Base-by-base conservation (phyloP, 2,113 vertebrate genomes). In the Hippolais icterina region DNA sequence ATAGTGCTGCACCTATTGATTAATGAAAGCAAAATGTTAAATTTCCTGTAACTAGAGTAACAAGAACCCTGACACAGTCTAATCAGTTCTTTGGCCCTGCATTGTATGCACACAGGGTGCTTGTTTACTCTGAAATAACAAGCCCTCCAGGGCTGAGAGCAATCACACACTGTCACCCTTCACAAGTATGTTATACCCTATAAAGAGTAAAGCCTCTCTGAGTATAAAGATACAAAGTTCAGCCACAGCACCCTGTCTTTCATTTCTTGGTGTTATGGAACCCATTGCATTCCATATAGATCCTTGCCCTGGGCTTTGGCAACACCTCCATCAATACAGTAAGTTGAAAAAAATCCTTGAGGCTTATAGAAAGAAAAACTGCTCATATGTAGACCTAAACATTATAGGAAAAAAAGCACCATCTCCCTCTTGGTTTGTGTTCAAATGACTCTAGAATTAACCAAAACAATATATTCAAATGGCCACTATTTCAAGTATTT, bases 1-100 rank as follows among this genome's bases (percentile, higher is more conserved):
- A 79, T 29, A 90, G 79, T 71, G 52, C 72, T 71, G 61, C 69
- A 96, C 71, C 90, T 90, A 96, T 64, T 86, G 72, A 90, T 70
- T 87, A 90, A 90, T 81, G 81, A 90, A 96, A 92, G 52, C 60
- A 96, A 97, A 97, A 96, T 35, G 68, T 89, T 90, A 77, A 60
- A 90, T 96, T 96, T 92, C 90, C 93, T 94, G 60, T 89, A 89
- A 83, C 29, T 20, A 64, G 84, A 68, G 52, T 64, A 78, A 75
- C 5, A 53, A 85, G 75, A 82, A 61, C 69, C 41, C 81, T 52
- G 27, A 63, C 85, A 83, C 2, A 0, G 56, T 27, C n/a, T 63
- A 89, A 84, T 60, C 86, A 47, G 52, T 42, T 60, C 72, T 84
- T 46, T 75, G 53, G 56, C 69, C 80, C 69, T 44, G 49, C 41